A percentile compares a stretch with the other conserved stretches of the same genome.
phyloP scores from a whole-genome alignment of 1,140 invertebrate species.

The Psilanteris sp. region DNA sequence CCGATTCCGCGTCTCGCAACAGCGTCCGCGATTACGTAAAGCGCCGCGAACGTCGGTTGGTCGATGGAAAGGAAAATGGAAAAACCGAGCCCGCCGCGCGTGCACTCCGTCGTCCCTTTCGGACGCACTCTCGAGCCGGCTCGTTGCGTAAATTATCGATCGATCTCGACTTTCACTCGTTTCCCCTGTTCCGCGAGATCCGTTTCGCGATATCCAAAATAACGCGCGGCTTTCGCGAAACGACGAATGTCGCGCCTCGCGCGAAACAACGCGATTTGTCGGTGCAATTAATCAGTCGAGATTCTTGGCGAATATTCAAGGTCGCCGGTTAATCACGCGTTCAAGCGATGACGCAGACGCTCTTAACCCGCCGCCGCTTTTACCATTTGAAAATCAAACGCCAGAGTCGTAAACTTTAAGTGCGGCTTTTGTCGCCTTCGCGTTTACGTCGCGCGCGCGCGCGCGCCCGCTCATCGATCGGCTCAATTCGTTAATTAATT shows the following conservation, averaged over 20 bases:
- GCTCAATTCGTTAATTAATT: slow-evolving; percentile 22
- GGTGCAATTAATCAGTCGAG: neutral
- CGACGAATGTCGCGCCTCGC: neutral
- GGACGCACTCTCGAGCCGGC: neutral
- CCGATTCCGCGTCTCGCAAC: no score
- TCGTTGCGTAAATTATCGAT: slow-evolving; percentile 6
- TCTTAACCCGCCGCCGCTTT: no score
- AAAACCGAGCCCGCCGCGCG: no score
- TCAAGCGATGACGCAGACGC: neutral
- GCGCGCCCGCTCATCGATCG: neutral
- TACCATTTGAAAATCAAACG: no score
- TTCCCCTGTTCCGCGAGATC: no score
- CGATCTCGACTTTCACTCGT: slow-evolving; percentile 37
- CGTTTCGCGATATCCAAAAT: slow-evolving; percentile 9
- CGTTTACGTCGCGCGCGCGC: no score
- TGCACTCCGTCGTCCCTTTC: neutral
- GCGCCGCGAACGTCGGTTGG: no score
- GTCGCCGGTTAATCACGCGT: slow-evolving; percentile 3
- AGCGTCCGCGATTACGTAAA: no score
- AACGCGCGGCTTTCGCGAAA: neutral
- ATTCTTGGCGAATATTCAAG: slow-evolving; percentile 12
- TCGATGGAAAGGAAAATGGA: no score
- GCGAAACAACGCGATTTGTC: neutral
- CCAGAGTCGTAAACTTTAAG: slow-evolving; percentile 1
- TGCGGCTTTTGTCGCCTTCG: no score